Base-by-base conservation (phyloP, 2,797 vertebrate genomes). In the Micrastur ruficollis region DNA sequence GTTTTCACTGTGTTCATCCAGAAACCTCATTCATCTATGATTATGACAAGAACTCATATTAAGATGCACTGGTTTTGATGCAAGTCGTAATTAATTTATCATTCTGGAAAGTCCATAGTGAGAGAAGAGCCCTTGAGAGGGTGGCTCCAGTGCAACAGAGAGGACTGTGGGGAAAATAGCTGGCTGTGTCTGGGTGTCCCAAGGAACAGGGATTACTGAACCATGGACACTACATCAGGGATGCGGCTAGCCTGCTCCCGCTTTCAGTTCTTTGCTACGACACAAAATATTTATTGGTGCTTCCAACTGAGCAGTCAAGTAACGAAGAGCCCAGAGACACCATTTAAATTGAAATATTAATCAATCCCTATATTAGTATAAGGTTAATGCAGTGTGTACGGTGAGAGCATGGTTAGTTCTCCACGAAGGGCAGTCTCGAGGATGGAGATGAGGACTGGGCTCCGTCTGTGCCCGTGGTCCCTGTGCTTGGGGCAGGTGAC, bases 361-460 rank as follows among this genome's bases (percentile, higher is more conserved):
- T 70, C 3, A 22, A 63, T 25, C 10, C 1, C 13, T 27, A 0
- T 31, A 11, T 36, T 40, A 19, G 3, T 32, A 8, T 2, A 14
- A 52, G 34, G 27, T 32, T 52, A 58, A 20, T 3, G 17, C 15
- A 22, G 26, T 50, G 6, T 26, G 89, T n/a, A 32, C 0, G 2
- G 7, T 14, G 32, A 50, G 31, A 63, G 23, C 15, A 6, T 11
- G 44, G 32, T 18, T 75, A 32, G 42, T 5, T 85, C 44, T 86
- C 65, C 19, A 26, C 0, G 0, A 53, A 53, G 52, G 36, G 20
- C 1, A 4, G 3, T 17, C 44, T 42, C 0, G 1, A 56, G 55
- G 55, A 44, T 22, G 55, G 49, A 71, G 78, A 6, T 26, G 67
- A 29, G 47, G 42, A 19, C 32, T 44, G 53, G 36, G 38, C 14